Base-by-base conservation (phyloP, 2,797 vertebrate genomes). In the Neomorphus geoffroyi region DNA sequence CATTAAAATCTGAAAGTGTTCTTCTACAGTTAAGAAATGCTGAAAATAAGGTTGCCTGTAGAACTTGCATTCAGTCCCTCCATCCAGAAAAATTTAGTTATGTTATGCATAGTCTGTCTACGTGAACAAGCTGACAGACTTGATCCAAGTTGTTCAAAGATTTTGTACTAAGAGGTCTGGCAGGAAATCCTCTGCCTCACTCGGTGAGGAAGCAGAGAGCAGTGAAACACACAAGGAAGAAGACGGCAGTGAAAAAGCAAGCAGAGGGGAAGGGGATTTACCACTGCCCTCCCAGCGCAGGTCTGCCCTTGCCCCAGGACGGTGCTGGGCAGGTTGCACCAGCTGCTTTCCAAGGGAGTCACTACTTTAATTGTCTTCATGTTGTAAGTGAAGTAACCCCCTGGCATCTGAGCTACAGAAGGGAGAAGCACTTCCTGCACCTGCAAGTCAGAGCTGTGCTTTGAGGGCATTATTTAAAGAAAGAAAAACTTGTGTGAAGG, bases 221-320 rank as follows among this genome's bases (percentile, higher is more conserved):
- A 7, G 23, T 1, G 18, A 28, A 41, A 45, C 28, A 7, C 24
- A 1, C 1, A 4, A 46, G 41, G 54, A 33, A 19, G 35, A 41
- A 27, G 37, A 26, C 7, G 1, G 13, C 57, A 26, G 37, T 19
- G 16, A 39, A 46, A 24, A 27, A 26, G 51, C 6, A 7, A 54
- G 50, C 1, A 0, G 23, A 39, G 24, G 18, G 56, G 8, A 51
- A 21, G 18, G 14, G 62, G 67, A 18, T 35, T 60, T 35, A 13
- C 2, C 0, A 0, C 54, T 27, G 51, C 46, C 4, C 1, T 8
- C 37, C 22, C 39, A 57, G 51, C 3, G 9, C 1, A 6, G 35
- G 15, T 26, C 57, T 27, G 50, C 24, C 24, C 69, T 56, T 3
- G 1, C 21, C 17, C 39, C n/a, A 7, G 58, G 50, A 48, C 1